Base-by-base conservation (phyloP, 2,888 invertebrate genomes). In the Rotaria magnacalcarata region DNA sequence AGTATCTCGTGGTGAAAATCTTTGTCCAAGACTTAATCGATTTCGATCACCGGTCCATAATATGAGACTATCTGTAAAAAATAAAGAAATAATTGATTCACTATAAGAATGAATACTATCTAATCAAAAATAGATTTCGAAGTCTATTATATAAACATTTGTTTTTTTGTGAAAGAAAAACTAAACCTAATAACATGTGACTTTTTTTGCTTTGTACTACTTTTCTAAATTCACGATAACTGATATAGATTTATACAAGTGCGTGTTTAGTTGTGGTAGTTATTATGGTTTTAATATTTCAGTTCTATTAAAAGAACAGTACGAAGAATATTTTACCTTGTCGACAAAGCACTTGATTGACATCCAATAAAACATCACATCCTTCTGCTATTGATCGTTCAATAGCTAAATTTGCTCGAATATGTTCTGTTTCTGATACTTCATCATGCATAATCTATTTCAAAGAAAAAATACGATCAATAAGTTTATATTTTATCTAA, bases 341-440 rank as follows among this genome's bases (percentile, higher is more conserved):
- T 88, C 96, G 93, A 74, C 96, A 95, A 91, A 96, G 96, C 54
- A 96, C 95, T 92, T 96, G 96, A 91, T 96, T 96, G 41, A 96
- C 96, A 89, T 96, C 96, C 85, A 96, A 92, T 80, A 96, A 92
- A 89, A 96, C 96, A 90, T 96, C 96, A 91, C 96, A 96, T 34
- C 96, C 96, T 90, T 96, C 96, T 4, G 96, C 94, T 88, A 96
- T 96, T 95, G 96, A 96, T 84, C 96, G 92, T 91, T 96, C 96
- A 52, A 96, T 95, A 0, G 96, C 95, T 88, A 96, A 92, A 90
- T 96, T 96, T 92, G 96, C 96, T 50, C 96, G 92, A 86, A 96
- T 93, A 90, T 96, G 96, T 91, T 96, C 96, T 0, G 96, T 96
- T 91, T 96, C 96, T 89, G 96, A 96, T 58, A 92, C 92, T 93